Evolutionary conservation across 2,797 vertebrate genomes (phyloP).

Genomic region (Anomalospiza imberbis): DNA sequence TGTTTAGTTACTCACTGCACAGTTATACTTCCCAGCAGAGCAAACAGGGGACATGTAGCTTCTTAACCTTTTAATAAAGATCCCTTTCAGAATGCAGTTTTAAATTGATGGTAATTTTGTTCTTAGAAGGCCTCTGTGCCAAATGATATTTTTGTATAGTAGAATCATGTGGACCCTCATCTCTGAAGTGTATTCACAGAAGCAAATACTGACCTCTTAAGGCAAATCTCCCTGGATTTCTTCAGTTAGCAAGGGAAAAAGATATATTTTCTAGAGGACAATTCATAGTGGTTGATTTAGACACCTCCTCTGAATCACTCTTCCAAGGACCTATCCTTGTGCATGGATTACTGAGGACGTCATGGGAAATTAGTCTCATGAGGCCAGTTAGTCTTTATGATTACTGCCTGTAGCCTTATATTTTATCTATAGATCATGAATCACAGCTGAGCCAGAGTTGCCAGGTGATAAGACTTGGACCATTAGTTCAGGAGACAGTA

Average conservation of each 20-base stretch:
- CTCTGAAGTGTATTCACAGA: neutral
- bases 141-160: neutral
- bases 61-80: neutral
- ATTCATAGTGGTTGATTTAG: neutral
- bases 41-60: neutral
- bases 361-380: conserved; percentile 16
- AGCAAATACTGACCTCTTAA: neutral
- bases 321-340: conserved; percentile 11
- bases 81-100: neutral
- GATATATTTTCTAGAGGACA: neutral
- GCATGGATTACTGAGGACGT: neutral
- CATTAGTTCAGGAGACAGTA: conserved; percentile 19
- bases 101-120: neutral
- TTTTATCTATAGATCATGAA: conserved; percentile 6
- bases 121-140: neutral
- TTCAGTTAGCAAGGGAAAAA: neutral
- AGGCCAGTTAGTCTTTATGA: conserved; percentile 22
- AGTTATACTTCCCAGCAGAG: neutral
- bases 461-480: conserved; percentile 9
- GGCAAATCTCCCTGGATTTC: neutral
- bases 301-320: neutral
- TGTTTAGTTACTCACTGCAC: neutral
- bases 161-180: neutral
- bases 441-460: neutral
- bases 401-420: conserved; percentile 4